phyloP scores from a whole-genome alignment of 2,113 vertebrate genomes.

The Pachycephala philippinensis region DNA sequence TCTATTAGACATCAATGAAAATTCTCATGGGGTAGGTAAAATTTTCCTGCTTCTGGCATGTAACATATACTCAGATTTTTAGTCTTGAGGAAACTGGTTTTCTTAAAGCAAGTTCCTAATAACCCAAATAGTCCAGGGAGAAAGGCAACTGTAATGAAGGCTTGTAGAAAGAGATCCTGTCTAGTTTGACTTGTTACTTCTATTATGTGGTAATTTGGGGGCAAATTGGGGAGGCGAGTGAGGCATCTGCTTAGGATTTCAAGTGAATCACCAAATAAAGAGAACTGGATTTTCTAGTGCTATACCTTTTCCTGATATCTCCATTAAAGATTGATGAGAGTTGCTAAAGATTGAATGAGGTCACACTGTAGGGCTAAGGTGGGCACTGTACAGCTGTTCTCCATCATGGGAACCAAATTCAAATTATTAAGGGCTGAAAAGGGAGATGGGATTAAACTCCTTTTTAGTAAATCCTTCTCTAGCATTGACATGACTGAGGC shows the following conservation, averaged over 20 bases:
- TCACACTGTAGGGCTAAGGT: neutral
- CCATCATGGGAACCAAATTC: neutral
- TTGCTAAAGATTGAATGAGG: neutral
- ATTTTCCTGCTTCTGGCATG: neutral
- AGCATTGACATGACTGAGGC: neutral
- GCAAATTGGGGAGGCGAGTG: fast-evolving
- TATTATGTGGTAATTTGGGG: neutral
- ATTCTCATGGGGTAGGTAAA: neutral
- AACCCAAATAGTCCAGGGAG: neutral
- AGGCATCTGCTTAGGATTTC: neutral
- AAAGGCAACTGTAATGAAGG: neutral
- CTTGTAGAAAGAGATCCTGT: neutral
- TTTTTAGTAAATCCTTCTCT: neutral
- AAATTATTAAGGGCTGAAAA: neutral
- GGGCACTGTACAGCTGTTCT: neutral
- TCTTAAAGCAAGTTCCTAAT: neutral
- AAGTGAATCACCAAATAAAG: neutral
- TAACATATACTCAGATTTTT: neutral
- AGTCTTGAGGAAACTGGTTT: neutral
- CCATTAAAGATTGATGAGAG: neutral
- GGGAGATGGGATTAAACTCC: fast-evolving
- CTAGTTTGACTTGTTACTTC: neutral
- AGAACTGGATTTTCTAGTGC: neutral
- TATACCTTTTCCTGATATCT: neutral
- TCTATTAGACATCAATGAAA: neutral